These are phyloP conservation scores for Psittacula cyanocephala DNA, from an alignment of 2,113 vertebrate genomes.

Conservation along the genomic window DNA sequence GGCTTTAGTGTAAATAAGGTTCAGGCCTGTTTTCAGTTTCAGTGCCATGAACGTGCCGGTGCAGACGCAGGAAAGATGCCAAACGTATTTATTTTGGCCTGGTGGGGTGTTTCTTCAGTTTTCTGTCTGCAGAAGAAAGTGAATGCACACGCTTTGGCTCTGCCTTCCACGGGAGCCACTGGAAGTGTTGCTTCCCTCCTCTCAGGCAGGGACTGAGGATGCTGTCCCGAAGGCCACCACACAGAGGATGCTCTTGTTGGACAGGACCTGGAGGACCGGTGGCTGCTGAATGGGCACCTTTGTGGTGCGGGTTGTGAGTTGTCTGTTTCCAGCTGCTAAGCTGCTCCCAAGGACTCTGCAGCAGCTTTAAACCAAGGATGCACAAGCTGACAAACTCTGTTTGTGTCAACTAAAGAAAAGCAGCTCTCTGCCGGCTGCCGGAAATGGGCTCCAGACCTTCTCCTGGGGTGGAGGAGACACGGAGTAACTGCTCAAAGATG, in stretches of 20 bases:
- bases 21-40: constrained; percentile 11
- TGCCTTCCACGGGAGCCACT: background rate
- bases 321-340: background rate
- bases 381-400: constrained; percentile 70
- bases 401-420: constrained; percentile 62
- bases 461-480: constrained; percentile 42
- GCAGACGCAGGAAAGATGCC: constrained; percentile 21
- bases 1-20: constrained; percentile 42
- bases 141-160: background rate
- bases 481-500: constrained; percentile 66
- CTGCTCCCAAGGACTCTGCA: background rate
- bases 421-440: constrained; percentile 49
- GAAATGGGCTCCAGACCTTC: constrained; percentile 75
- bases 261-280: background rate
- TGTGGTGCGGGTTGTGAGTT: background rate
- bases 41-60: background rate
- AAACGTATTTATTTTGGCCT: constrained; percentile 45
- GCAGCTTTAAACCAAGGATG: constrained; percentile 33
- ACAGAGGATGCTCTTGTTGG: constrained; percentile 48
- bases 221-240: background rate
- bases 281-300: constrained; percentile 5
- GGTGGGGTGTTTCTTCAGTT: background rate
- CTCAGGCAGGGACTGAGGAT: background rate
- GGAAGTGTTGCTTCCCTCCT: constrained; percentile 14
- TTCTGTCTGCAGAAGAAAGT: constrained; percentile 13